Evolutionary conservation across 2,888 invertebrate genomes (phyloP), one percentile per base, ranked within the genome.

Genomic region (Leucania comma): DNA sequence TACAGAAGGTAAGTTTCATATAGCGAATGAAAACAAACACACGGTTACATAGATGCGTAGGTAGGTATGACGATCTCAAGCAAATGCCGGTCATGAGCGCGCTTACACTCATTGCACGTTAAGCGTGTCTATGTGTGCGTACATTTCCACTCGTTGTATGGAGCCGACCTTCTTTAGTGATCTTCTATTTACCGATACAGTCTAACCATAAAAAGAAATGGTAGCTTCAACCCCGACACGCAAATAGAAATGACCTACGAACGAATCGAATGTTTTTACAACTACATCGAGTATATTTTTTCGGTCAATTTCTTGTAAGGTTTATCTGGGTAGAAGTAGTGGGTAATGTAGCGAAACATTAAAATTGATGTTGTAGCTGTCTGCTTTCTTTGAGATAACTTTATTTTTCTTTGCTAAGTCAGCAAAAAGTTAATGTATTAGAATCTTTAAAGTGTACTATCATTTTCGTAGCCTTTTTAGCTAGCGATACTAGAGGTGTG

Each of bases 211-310:
- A 80, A 78, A 80, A 75, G 62, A 50, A 78, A 75, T 68, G 63
- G 75, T 22, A 14, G 46, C 20, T 54, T 54, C 65, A 60, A 66
- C 74, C 75, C 65, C 58, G 53, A 65, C 46, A 67, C 73, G 59
- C 62, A 75, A 69, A 78, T 78, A 80, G 75, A 66, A 80, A 80
- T 66, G 78, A 80, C 69, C 76, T 75, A 64, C 38, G 61, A 80
- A 78, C 22, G 62, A 75, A 75, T 69, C 58, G 58, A 68, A 54
- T 68, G 54, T 59, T 66, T 53, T 70, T 67, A 80, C 59, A 78
- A 56, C 65, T 48, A 75, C 69, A 67, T 78, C 60, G 20, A 29
- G 32, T 75, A 64, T 70, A 78, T 71, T 78, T 78, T 63, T 75
- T 78, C 66, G 57, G 77, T 76, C 65, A 53, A 80, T 78, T 75